These are phyloP conservation scores for Erythrocercus mccallii DNA, from an alignment of 2,113 vertebrate species.

Conservation along the genomic window DNA sequence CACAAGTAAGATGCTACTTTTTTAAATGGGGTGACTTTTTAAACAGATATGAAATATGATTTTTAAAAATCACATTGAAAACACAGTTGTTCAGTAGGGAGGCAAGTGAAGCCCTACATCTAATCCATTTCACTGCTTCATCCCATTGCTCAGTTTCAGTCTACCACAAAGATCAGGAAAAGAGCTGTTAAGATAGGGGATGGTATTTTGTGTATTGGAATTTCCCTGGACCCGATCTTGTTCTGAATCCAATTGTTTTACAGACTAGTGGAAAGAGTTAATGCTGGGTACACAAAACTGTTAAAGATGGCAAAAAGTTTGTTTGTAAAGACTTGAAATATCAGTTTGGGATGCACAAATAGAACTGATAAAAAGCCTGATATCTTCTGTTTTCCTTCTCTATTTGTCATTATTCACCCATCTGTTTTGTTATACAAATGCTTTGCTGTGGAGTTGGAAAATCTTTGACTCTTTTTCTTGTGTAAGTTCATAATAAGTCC, in stretches of 20 bases:
- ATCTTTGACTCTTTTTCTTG: neutral
- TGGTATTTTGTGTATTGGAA: neutral
- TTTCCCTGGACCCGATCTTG: neutral
- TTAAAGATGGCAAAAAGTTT: neutral
- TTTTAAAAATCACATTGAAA: neutral
- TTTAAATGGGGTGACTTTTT: neutral
- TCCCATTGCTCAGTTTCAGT: neutral
- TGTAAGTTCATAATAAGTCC: neutral
- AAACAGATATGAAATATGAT: neutral
- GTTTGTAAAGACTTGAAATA: neutral
- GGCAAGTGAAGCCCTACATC: neutral
- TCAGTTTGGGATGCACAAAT: neutral
- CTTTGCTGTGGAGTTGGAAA: neutral
- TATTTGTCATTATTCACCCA: neutral
- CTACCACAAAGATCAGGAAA: neutral
- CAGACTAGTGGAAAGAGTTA: neutral
- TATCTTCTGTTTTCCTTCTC: neutral
- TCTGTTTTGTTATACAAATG: neutral
- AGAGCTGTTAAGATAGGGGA: neutral
- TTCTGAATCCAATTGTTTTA: neutral
- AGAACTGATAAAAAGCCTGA: neutral
- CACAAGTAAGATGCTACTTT: neutral
- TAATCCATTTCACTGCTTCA: neutral
- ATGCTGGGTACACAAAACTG: neutral
- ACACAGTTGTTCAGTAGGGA: neutral